These are phyloP conservation scores for Muraenolepis orangiensis DNA, from an alignment of 2,797 vertebrate genomes.

Conservation along the genomic window DNA sequence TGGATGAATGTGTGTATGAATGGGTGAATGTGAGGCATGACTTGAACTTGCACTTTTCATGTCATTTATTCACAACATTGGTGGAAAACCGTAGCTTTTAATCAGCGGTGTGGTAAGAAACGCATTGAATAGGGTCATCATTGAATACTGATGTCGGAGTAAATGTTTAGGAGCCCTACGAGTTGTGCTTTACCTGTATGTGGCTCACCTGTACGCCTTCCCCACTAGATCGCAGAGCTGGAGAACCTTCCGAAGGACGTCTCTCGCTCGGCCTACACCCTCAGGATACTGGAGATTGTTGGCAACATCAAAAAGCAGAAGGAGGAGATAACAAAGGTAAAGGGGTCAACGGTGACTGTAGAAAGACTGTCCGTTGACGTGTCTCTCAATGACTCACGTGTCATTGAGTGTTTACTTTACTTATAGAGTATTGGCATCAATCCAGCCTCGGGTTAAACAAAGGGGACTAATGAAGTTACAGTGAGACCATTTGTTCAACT, in stretches of 20 bases:
- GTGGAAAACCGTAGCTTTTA: too few relatives aligned
- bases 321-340: conserved; percentile 91
- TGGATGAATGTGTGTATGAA: too few relatives aligned
- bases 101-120: too few relatives aligned
- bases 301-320: conserved; percentile 93
- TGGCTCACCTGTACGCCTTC: conserved; percentile 2
- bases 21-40: too few relatives aligned
- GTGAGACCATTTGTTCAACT: not conserved
- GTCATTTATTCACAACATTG: too few relatives aligned
- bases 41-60: too few relatives aligned
- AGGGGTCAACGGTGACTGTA: not conserved
- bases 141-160: too few relatives aligned
- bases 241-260: conserved; percentile 83
- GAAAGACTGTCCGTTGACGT: too few relatives aligned
- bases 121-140: too few relatives aligned
- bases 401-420: not conserved
- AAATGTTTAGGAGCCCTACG: too few relatives aligned
- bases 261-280: conserved; percentile 85
- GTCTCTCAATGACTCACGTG: too few relatives aligned
- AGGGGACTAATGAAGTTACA: not conserved
- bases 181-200: not conserved
- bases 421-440: not conserved
- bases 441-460: not conserved
- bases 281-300: conserved; percentile 90
- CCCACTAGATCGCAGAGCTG: conserved; percentile 77